Evolutionary conservation across 1,140 invertebrate genomes (phyloP).

Genomic region (Cydia splendana): DNA sequence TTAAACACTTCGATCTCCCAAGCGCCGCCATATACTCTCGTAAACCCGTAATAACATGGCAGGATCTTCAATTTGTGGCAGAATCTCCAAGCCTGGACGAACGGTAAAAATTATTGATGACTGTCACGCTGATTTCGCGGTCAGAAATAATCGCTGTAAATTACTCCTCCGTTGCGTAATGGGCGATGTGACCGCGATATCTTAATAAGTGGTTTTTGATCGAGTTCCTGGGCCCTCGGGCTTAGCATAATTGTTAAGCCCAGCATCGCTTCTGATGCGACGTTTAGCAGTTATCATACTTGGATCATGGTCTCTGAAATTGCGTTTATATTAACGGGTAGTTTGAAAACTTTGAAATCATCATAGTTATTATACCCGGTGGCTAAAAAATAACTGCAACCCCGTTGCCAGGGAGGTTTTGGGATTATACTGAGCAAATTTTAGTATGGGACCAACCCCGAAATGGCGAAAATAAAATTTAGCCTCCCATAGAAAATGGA

Average conservation of each 20-base stretch:
- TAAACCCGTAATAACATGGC: slow-evolving; percentile 1
- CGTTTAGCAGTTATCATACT: slow-evolving; percentile 33
- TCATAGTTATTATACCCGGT: not conserved
- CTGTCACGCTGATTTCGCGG: slow-evolving; percentile 67
- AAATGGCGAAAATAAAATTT: too few species aligned
- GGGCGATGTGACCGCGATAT: slow-evolving; percentile 70
- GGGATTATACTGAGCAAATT: too few species aligned
- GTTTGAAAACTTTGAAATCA: slow-evolving; percentile 1
- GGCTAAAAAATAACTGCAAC: too few species aligned
- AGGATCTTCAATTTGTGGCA: slow-evolving; percentile 16
- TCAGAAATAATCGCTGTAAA: slow-evolving; percentile 59
- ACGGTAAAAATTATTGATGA: slow-evolving; percentile 66
- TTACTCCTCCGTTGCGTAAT: slow-evolving; percentile 48
- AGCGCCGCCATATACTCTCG: not conserved
- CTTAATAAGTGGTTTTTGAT: slow-evolving; percentile 75
- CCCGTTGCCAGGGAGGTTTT: too few species aligned
- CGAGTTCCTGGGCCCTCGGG: slow-evolving; percentile 56
- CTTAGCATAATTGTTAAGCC: slow-evolving; percentile 62
- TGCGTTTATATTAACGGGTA: slow-evolving; percentile 3
- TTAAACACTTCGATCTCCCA: too few species aligned
- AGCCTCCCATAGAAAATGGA: too few species aligned
- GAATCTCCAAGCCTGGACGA: slow-evolving; percentile 43
- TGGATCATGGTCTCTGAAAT: slow-evolving; percentile 14
- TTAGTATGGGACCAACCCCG: too few species aligned
- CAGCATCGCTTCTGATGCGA: slow-evolving; percentile 29